phyloP scores from a whole-genome alignment of 2,113 vertebrate genomes.

The Ariopsis seemanni region DNA sequence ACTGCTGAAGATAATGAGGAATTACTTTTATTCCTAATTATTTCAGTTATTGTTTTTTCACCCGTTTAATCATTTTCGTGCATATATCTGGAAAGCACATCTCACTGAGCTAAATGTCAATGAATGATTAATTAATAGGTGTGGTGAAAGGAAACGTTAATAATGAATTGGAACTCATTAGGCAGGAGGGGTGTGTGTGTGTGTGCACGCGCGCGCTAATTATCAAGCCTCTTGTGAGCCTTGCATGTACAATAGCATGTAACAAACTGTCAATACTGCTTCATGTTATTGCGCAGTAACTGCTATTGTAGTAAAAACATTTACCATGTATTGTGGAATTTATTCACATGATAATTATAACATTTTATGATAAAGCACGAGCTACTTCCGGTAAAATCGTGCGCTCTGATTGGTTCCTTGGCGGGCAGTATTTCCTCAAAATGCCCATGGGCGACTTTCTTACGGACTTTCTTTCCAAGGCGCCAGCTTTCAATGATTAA shows the following conservation, averaged over 20 bases:
- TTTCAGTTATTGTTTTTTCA: not conserved
- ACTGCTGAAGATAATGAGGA: not conserved
- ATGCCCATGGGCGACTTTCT: too few species aligned
- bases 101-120: constrained; percentile 11
- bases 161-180: constrained; percentile 24
- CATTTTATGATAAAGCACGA: too few species aligned
- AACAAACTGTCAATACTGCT: not conserved
- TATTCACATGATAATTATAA: not conserved
- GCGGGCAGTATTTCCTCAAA: too few species aligned
- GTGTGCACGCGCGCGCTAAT: not conserved
- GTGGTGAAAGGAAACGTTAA: constrained; percentile 36
- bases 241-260: not conserved
- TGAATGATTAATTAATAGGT: constrained; percentile 14
- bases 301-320: not conserved
- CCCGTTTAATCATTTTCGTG: not conserved
- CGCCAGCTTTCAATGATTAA: too few species aligned
- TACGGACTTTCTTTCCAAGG: too few species aligned
- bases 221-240: not conserved
- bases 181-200: not conserved
- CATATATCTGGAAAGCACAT: not conserved
- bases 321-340: not conserved
- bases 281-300: not conserved
- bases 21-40: not conserved
- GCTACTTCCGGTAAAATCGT: too few species aligned
- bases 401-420: too few species aligned